Evolutionary conservation across 1,140 invertebrate genomes (phyloP), one percentile per base, ranked within the genome.

Genomic region (Mycetomoellerius zeteki): DNA sequence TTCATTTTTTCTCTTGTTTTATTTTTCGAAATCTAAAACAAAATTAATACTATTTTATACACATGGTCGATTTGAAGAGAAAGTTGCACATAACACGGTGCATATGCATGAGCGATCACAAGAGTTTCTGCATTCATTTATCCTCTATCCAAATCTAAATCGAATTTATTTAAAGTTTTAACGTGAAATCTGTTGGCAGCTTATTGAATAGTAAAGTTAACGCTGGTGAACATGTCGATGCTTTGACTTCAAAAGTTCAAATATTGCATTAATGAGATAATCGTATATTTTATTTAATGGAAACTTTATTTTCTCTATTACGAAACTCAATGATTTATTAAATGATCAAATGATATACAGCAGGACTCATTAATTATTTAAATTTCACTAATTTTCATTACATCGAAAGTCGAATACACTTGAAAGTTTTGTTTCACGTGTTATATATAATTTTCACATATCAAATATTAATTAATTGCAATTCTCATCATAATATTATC

Each of bases 111-210:
- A 75, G 43, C 27, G 69, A 60, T 60, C 80, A 47, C 54, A 62
- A 52, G 43, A 84, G 43, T 84, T 73, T 75, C 69, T 60, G 69
- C 54, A 50, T 62, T 84, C 54, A 84, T 84, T 84, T 84, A 75
- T 50, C 50, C 37, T 62, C 54, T 84, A 62, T 84, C n/a, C 69
- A 33, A 54, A 84, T 84, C 56, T 84, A 84, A 84, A 84, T 75
- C 69, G 37, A 84, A 84, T 84, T 84, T 84, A 75, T 84, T 75
- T 60, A 14, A 75, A 84, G 80, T 84, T 82, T 75, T n/a, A 43
- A 73, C 58, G 19, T 33, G 69, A 73, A 73, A 84, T 60, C 67
- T 30, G 54, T 75, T 56, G 24, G 69, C 14, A 62, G 69, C 43
- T 84, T 84, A 73, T 75, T 84, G 54, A 84, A 84, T 33, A 54